phyloP scores from a whole-genome alignment of 2,113 vertebrate genomes.

The Macrotus californicus region DNA sequence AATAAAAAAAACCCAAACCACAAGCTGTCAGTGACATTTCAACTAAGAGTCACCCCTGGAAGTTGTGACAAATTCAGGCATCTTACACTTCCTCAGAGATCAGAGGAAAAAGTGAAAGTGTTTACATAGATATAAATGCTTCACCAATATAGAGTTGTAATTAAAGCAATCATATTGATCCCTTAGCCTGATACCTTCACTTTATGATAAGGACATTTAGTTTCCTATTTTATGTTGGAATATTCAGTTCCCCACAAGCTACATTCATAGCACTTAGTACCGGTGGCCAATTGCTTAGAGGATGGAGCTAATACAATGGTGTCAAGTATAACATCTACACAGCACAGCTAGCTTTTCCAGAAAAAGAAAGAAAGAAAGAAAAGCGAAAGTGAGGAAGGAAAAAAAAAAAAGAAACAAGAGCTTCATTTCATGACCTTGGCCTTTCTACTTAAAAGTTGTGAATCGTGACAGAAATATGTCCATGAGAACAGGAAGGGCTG shows the following conservation, averaged over 20 bases:
- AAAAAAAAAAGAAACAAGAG: background rate
- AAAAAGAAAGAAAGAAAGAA: background rate
- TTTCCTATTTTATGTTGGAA: background rate
- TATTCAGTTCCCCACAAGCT: background rate
- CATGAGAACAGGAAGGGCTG: background rate
- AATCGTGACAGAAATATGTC: background rate
- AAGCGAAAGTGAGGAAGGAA: background rate
- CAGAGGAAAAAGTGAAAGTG: conserved; percentile 46
- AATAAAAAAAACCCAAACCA: conserved; percentile 61
- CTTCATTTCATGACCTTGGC: background rate
- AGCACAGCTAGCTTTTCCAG: background rate
- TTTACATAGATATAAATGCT: background rate
- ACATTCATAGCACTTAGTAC: background rate
- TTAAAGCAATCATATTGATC: background rate
- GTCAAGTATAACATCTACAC: background rate
- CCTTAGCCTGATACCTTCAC: background rate
- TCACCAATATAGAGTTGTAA: background rate
- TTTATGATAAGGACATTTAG: background rate
- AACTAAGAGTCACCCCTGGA: background rate
- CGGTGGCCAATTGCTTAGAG: background rate
- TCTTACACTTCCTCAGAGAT: conserved; percentile 2
- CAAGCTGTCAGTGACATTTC: conserved; percentile 58
- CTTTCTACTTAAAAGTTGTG: background rate
- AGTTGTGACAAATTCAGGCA: conserved; percentile 20
- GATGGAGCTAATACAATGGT: background rate